Base-by-base conservation (phyloP, 2,888 invertebrate species). In the Tuta absoluta region DNA sequence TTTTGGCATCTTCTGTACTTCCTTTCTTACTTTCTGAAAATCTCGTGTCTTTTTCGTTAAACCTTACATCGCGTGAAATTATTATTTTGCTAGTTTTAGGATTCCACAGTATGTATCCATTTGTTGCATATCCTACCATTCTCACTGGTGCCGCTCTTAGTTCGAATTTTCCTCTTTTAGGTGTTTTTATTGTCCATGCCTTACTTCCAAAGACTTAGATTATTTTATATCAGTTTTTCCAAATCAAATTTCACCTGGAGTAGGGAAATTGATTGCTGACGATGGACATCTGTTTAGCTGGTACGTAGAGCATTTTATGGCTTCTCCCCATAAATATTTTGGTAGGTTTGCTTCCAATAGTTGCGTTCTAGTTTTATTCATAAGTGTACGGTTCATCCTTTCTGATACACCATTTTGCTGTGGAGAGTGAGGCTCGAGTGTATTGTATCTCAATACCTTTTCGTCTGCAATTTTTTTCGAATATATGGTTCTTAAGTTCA, bases 61-160 rank as follows among this genome's bases (percentile, higher is more conserved):
- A n/a, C n/a, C n/a, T n/a, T n/a, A n/a, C n/a, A n/a, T n/a, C n/a
- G n/a, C n/a, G n/a, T n/a, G n/a, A n/a, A n/a, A n/a, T n/a, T n/a
- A n/a, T n/a, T n/a, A n/a, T n/a, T n/a, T n/a, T n/a, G n/a, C n/a
- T n/a, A n/a, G n/a, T n/a, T n/a, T n/a, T n/a, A n/a, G n/a, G n/a
- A n/a, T 67, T 49, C 68, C 65, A 69, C 33, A 69, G n/a, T 38
- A 56, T 57, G 21, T 67, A 67, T 12, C 67, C 69, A 45, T 23
- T 48, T 51, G 12, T 10, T 48, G 28, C n/a, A 59, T 68, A 65
- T 19, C 68, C 68, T 59, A 70, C 53, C 60, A 70, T 62, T 57
- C 49, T 65, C 14, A 48, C 60, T 41, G 11, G 0, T 37, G 7
- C 62, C 14, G 63, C 66, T 65, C 64, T 64, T 24, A 7, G 2